Evolutionary conservation across 2,797 vertebrate species (phyloP).

Genomic region (Hirundo rustica): DNA sequence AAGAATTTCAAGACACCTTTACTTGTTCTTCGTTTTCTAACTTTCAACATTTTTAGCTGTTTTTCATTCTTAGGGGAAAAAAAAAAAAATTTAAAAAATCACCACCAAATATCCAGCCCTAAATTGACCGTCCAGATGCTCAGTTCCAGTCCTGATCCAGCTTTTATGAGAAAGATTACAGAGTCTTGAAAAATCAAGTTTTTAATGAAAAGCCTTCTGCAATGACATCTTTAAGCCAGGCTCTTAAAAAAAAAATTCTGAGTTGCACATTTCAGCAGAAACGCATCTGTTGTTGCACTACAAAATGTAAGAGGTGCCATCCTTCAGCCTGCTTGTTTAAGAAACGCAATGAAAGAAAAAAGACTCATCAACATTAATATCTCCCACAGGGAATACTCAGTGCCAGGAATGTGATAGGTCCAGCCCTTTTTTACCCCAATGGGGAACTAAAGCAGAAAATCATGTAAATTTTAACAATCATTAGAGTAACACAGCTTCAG

Average conservation of each 20-base stretch:
- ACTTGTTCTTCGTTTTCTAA: not conserved
- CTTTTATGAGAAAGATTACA: slow-evolving; percentile 6
- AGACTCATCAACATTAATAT: not conserved
- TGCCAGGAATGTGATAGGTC: not conserved
- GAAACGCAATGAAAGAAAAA: not conserved
- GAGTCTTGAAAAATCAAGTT: not conserved
- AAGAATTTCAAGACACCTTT: not conserved
- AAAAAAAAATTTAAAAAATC: too few relatives aligned
- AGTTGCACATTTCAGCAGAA: not conserved
- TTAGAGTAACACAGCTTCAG: not conserved
- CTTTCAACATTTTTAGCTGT: not conserved
- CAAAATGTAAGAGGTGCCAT: not conserved
- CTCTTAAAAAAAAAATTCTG: not conserved
- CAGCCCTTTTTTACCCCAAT: not conserved
- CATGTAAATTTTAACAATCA: not conserved
- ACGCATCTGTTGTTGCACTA: not conserved
- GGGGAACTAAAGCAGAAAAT: not conserved
- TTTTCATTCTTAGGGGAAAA: not conserved
- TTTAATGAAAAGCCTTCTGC: slow-evolving; percentile 18
- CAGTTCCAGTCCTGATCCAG: not conserved
- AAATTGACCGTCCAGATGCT: not conserved
- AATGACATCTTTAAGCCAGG: not conserved
- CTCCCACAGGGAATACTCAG: not conserved
- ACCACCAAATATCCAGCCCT: not conserved
- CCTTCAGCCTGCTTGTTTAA: not conserved